Evolutionary conservation across 2,888 invertebrate species (phyloP), one percentile per base, ranked within the genome.

Genomic region (Drosophila paramelanica): DNA sequence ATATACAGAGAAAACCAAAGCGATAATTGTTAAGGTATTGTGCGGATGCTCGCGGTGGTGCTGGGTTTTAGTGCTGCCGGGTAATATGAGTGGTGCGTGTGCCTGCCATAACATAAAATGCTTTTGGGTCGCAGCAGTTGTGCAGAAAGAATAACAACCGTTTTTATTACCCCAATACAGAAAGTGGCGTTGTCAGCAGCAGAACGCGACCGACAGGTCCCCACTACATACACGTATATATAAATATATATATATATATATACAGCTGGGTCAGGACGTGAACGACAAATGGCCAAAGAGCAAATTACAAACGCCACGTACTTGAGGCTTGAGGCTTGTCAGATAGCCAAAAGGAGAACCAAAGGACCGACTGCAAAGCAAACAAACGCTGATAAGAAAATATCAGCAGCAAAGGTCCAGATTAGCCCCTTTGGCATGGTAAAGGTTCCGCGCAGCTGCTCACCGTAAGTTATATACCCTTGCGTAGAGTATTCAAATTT

Each of bases 161-260:
- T 87, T 84, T 87, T 87, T 83, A 85, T 86, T 68, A 77, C 74
- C 71, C 61, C 72, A 70, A 67, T 56, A 70, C 64, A 49, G 61
- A 78, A 88, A 88, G 78, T 84, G 86, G 56, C 81, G 68, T 61
- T 79, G 89, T 87, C 89, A 88, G 89, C 84, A 85, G 67, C 73
- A 81, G 68, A 23, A 59, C 45, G 45, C 51, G 50, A 49, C 17
- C 38, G 27, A 57, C 51, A 61, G 49, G 56, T 50, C 42, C 46
- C 10, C 14, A 25, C 25, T 11, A 39, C 14, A 38, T 13, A 25
- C 6, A 41, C 14, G 17, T 13, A 47, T 17, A 41, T 41, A 41
- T 41, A 14, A 14, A 14, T 41, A 14, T 41, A 41, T n/a, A 41
- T 17, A 14, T 41, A 14, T 41, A 41, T n/a, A 41, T 17, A 17